Base-by-base conservation (phyloP, 2,113 vertebrate genomes). In the Odontesthes bonariensis region DNA sequence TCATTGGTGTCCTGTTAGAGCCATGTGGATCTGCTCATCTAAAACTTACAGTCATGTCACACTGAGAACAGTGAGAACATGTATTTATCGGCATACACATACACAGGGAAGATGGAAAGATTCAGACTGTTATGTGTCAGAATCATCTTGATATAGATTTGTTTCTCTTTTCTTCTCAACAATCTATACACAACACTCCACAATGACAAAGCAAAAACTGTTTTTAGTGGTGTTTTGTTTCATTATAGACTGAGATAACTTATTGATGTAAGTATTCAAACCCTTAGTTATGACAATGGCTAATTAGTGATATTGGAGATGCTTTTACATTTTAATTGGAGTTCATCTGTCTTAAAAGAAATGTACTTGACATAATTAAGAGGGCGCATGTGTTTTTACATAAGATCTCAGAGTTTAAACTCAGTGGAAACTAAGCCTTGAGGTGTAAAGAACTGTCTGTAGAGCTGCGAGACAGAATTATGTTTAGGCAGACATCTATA, bases 1-100 rank as follows among this genome's bases (percentile, higher is more conserved):
- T 70, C 75, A 57, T 38, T 31, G 16, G 5, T 38, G 59, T 47
- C 66, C 75, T 77, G 16, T 73, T 22, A 52, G 17, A 80, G 44
- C 32, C 17, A 27, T 63, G 19, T 56, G 55, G 40, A 67, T 54
- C 40, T 51, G 32, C 51, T 52, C 32, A 20, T 74, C n/a, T 52
- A 13, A 57, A 6, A 56, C 27, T 38, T 56, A 33, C 31, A 13
- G 51, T 63, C 54, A 55, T 67, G 52, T 46, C 13, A 58, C 33
- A 51, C 20, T 64, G 51, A 33, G n/a, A n/a, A n/a, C n/a, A n/a
- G 52, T n/a, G 1, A 70, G 22, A 59, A 55, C 1, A 64, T 11
- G 32, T 31, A 40, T 47, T 19, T 49, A 49, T 49, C 17, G 4
- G 33, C 12, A 2, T 23, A 73, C 35, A 44, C 10, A 53, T 40